Base-by-base conservation (phyloP, 1,140 invertebrate species). In the Drosophila neocordata region DNA sequence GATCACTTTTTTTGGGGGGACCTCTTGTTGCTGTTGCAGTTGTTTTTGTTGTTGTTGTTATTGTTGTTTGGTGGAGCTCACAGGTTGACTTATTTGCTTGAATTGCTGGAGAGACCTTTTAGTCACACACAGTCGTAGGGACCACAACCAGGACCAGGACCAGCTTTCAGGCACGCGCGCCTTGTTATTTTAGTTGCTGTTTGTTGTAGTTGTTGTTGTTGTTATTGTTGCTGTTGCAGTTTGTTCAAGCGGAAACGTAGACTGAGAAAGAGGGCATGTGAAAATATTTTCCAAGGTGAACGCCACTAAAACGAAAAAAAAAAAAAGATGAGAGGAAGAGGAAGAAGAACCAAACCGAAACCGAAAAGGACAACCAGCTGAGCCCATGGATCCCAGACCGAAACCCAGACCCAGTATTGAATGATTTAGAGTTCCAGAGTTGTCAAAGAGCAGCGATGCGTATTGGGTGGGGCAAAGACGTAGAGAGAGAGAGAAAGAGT, bases 371-470 rank as follows among this genome's bases (percentile, higher is more conserved):
- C 41, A 52, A 64, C 73, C 77, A 85, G 74, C 81, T 77, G 78
- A 71, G 80, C 38, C 62, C 41, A 48, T 53, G 52, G 61, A 38
- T 44, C 55, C 41, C 48, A 63, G 41, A 48, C 41, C 41, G 15
- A 48, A 35, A 61, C 57, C 56, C 51, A 38, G 56, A 24, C 13
- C 69, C 13, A 60, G 38, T 83, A 79, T 83, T 88, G 83, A 88
- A 89, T 89, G 84, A 89, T 89, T 89, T 89, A 89, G 74, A 70
- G 62, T 61, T 75, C 74, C 73, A 89, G 79, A 89, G 80, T 89
- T 84, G 84, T 89, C 84, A 89, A 89, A 89, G 84, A 89, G 84
- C 84, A 89, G 77, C 79, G 84, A 89, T 89, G 84, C 84, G 84
- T 89, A 70, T 48, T 70, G 27, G 1, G 13, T 4, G 24, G 34